Evolutionary conservation across 2,797 vertebrate species (phyloP).

Genomic region (Rhinella marina): DNA sequence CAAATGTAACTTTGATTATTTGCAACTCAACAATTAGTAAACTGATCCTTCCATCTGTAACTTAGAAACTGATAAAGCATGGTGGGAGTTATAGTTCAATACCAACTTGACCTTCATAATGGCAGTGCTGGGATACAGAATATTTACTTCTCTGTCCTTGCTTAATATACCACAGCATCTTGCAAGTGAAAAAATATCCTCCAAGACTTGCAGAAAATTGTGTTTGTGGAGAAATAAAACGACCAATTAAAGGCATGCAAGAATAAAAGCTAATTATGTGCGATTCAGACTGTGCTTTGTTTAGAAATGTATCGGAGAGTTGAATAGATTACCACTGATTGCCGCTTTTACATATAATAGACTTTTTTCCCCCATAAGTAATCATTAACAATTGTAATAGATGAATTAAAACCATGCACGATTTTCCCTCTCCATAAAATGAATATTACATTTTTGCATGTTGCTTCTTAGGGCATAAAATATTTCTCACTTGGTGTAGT

Average conservation of each 20-base stretch:
- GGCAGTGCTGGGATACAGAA: constrained; percentile 4
- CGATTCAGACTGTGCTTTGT: constrained; percentile 72
- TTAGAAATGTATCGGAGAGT: constrained; percentile 73
- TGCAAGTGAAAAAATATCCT: not conserved
- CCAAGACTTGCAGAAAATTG: constrained; percentile 60
- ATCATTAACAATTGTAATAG: constrained; percentile 78
- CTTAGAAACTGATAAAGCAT: not conserved
- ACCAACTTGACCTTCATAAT: not conserved
- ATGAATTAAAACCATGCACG: constrained; percentile 71
- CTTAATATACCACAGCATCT: constrained; percentile 63
- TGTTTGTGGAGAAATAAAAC: constrained; percentile 63
- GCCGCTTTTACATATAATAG: constrained; percentile 74
- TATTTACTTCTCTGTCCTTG: constrained; percentile 61
- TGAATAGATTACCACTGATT: constrained; percentile 75
- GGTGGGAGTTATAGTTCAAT: not conserved
- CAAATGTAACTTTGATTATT: no score
- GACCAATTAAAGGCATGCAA: constrained; percentile 71
- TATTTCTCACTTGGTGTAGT: constrained; percentile 62
- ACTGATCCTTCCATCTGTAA: not conserved
- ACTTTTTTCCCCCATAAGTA: constrained; percentile 74
- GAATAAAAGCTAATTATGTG: constrained; percentile 75
- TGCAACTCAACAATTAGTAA: no score
- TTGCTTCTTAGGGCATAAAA: constrained; percentile 63
- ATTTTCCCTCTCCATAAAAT: constrained; percentile 66
- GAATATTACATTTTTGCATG: constrained; percentile 70